phyloP scores from a whole-genome alignment of 2,888 invertebrate species.

The Junonia oenone region DNA sequence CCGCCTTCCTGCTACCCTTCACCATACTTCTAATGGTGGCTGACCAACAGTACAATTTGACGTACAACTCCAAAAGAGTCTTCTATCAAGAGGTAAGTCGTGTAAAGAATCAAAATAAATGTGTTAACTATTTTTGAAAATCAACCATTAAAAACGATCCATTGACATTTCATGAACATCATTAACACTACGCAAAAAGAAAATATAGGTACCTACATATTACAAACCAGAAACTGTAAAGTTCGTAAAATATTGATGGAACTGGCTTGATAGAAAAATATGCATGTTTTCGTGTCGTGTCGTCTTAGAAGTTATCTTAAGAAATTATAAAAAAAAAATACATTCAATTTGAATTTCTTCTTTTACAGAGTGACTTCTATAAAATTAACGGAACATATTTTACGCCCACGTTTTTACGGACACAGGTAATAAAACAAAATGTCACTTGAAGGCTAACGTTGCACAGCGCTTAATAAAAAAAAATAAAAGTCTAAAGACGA shows the following conservation, averaged over 20 bases:
- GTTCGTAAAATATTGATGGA: not conserved
- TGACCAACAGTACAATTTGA: slow-evolving; percentile 81
- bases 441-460: slow-evolving; percentile 18
- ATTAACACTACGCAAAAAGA: not conserved
- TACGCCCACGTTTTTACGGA: slow-evolving; percentile 59
- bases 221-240: not conserved
- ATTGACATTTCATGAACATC: not conserved
- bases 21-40: slow-evolving; percentile 81
- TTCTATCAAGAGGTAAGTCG: slow-evolving; percentile 75
- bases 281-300: slow-evolving; percentile 22
- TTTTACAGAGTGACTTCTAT: slow-evolving; percentile 78
- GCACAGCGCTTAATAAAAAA: slow-evolving; percentile 37
- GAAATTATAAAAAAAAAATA: slow-evolving; percentile 8
- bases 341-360: slow-evolving; percentile 43
- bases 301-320: slow-evolving; percentile 9
- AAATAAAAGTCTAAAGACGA: slow-evolving; percentile 67
- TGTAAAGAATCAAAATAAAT: too few relatives aligned
- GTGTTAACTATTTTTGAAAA: too few relatives aligned
- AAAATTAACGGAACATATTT: slow-evolving; percentile 73
- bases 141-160: not conserved
- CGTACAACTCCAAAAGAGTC: slow-evolving; percentile 67
- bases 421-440: slow-evolving; percentile 51
- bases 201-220: not conserved
- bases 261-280: not conserved
- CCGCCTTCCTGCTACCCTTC: slow-evolving; percentile 80